Conservation (phyloP, 2,888 invertebrate species). For the Dynastes grantii region DNA sequence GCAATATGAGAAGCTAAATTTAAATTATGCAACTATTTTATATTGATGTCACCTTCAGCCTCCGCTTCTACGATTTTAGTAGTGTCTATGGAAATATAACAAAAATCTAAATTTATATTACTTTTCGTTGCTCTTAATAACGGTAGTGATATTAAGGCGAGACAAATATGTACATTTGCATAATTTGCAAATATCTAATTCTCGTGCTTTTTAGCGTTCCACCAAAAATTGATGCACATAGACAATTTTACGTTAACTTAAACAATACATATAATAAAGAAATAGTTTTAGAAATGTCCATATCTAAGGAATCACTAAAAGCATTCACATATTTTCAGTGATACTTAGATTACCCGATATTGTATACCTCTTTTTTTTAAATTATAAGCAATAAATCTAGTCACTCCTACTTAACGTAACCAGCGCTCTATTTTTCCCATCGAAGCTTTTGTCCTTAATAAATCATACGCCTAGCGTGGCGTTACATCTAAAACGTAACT, state of each 20-base stretch:
- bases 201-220: neutral
- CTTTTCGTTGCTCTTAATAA: conserved; percentile 39
- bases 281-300: neutral
- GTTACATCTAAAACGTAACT: too few species aligned
- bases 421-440: neutral
- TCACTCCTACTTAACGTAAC: neutral
- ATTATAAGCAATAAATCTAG: neutral
- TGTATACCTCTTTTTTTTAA: neutral
- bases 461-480: too few species aligned
- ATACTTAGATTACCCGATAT: too few species aligned
- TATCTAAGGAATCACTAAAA: too few species aligned
- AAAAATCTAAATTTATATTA: conserved; percentile 1
- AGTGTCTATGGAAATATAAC: conserved; percentile 8
- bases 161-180: conserved; percentile 24
- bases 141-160: conserved; percentile 31
- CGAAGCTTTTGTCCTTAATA: too few species aligned
- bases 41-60: conserved; percentile 39
- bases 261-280: neutral
- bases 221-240: neutral
- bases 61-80: conserved; percentile 26
- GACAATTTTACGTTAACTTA: neutral
- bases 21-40: conserved; percentile 33
- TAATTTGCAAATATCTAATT: conserved; percentile 13
- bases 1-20: conserved; percentile 20
- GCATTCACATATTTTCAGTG: too few species aligned